These are phyloP conservation scores for Dicaeum eximium DNA, from an alignment of 2,113 vertebrate species.

Conservation along the genomic window DNA sequence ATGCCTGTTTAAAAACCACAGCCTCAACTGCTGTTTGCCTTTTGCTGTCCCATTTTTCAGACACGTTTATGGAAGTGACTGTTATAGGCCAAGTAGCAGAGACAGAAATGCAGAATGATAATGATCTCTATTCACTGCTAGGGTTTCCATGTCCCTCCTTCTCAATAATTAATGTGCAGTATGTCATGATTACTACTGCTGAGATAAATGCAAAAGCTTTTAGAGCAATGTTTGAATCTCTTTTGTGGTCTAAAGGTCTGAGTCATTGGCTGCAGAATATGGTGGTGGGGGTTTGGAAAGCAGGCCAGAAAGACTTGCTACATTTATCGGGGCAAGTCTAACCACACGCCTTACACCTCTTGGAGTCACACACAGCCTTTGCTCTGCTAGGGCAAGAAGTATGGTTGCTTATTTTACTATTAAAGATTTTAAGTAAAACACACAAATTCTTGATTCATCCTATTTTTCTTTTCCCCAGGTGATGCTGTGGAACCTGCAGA, in stretches of 20 bases:
- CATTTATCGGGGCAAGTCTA: neutral
- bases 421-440: neutral
- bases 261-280: neutral
- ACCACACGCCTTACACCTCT: neutral
- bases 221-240: neutral
- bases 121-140: neutral
- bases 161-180: neutral
- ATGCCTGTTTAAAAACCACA: neutral
- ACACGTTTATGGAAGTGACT: neutral
- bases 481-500: conserved; percentile 92
- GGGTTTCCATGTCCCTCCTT: rapidly evolving
- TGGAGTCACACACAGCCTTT: neutral
- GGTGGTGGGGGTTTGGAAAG: neutral
- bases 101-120: neutral
- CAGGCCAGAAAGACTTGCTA: neutral
- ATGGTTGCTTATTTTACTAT: neutral
- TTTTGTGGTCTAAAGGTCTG: neutral
- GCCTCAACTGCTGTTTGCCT: neutral
- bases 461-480: conserved; percentile 69
- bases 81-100: neutral
- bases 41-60: neutral
- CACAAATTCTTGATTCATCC: neutral
- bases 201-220: neutral
- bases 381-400: neutral
- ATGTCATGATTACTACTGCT: neutral